These are phyloP conservation scores for Siphamia tubifer DNA, from an alignment of 2,113 vertebrate genomes.

Conservation along the genomic window DNA sequence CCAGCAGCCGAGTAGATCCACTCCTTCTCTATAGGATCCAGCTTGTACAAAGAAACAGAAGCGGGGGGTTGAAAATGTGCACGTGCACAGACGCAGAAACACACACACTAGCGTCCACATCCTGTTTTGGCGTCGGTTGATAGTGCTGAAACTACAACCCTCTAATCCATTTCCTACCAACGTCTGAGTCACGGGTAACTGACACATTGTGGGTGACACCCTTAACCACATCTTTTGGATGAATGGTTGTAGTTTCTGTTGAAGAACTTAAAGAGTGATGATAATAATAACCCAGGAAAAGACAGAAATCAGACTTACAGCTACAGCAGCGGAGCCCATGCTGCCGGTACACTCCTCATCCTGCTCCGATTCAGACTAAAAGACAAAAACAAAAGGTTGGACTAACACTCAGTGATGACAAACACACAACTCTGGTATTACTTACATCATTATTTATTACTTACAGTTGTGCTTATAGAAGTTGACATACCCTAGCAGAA, in stretches of 20 bases:
- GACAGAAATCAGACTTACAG: slow-evolving; percentile 69
- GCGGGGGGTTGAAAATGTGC: background rate
- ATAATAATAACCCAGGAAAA: background rate
- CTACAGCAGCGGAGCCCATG: slow-evolving; percentile 73
- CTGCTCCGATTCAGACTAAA: slow-evolving; percentile 78
- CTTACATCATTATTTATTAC: no score
- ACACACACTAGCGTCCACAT: slow-evolving; percentile 33
- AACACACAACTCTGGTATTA: background rate
- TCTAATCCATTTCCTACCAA: slow-evolving; percentile 54
- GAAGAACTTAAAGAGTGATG: background rate
- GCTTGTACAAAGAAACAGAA: slow-evolving; percentile 42
- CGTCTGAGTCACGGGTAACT: slow-evolving; percentile 33
- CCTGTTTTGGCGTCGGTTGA: slow-evolving; percentile 47
- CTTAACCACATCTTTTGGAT: background rate
- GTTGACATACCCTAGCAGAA: no score
- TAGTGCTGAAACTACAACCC: slow-evolving; percentile 39
- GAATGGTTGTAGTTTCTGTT: background rate
- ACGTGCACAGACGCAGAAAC: background rate
- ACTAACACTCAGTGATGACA: slow-evolving; percentile 7
- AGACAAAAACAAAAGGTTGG: slow-evolving; percentile 18
- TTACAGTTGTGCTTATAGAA: no score
- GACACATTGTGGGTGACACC: slow-evolving; percentile 21
- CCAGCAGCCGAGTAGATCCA: slow-evolving; percentile 83
- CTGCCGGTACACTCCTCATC: slow-evolving; percentile 76
- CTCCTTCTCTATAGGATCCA: slow-evolving; percentile 83